Conservation (phyloP, 2,888 invertebrate genomes). For the Caenorhabditis macrosperma region DNA sequence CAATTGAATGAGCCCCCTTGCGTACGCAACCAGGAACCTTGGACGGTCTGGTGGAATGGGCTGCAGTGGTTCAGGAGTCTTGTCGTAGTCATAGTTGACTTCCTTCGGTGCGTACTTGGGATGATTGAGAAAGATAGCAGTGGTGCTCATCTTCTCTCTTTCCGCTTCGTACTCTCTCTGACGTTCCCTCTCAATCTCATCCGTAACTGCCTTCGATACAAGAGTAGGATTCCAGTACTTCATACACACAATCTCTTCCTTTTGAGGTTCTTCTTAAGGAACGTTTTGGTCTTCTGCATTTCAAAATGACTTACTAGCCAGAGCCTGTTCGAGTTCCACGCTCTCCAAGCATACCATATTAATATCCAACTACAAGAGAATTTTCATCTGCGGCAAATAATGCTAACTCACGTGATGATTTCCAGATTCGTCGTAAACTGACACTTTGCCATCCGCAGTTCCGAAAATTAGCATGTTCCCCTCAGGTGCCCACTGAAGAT, state of each 20-base stretch:
- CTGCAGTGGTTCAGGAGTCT: constrained; percentile 23
- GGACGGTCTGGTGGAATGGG: constrained; percentile 80
- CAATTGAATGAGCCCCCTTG: constrained; percentile 90
- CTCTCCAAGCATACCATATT: constrained; percentile 84
- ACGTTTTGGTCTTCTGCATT: not conserved
- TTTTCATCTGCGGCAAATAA: constrained; percentile 32
- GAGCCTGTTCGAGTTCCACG: constrained; percentile 76
- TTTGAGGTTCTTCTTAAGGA: constrained; percentile 52
- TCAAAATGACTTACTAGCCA: constrained; percentile 81
- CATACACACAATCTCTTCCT: constrained; percentile 61
- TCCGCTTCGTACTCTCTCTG: constrained; percentile 10
- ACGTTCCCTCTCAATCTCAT: constrained; percentile 10
- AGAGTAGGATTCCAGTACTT: constrained; percentile 58
- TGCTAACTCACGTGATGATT: constrained; percentile 83
- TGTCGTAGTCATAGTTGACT: not conserved
- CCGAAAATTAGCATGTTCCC: constrained; percentile 92
- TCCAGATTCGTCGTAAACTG: constrained; percentile 94
- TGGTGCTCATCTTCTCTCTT: constrained; percentile 1
- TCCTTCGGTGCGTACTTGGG: constrained; percentile 5
- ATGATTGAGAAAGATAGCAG: constrained; percentile 17
- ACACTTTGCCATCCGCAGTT: constrained; percentile 91
- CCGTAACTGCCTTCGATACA: constrained; percentile 42
- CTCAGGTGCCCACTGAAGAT: constrained; percentile 91
- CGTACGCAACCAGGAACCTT: constrained; percentile 90
- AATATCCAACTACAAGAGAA: constrained; percentile 85